phyloP scores from a whole-genome alignment of 2,797 vertebrate genomes.

The Cercopithecus hamlyni region DNA sequence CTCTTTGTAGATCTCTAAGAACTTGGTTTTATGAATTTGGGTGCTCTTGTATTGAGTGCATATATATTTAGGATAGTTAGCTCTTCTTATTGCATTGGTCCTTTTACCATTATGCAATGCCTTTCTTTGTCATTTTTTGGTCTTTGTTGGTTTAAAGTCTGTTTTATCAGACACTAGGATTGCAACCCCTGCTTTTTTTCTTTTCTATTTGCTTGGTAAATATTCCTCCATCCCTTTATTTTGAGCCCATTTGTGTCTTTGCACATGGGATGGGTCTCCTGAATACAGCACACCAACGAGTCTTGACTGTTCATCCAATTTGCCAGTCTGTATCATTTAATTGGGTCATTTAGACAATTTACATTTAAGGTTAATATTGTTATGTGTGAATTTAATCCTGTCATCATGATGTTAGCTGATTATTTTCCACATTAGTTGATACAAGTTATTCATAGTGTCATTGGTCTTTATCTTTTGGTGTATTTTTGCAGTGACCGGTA shows the following conservation, averaged over 20 bases:
- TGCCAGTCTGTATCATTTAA: neutral
- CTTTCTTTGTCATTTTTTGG: neutral
- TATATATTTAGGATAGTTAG: neutral
- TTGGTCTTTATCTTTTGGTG: neutral
- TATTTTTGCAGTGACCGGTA: neutral
- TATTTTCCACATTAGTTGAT: neutral
- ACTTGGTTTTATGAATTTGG: neutral
- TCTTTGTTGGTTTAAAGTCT: neutral
- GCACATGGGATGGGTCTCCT: neutral
- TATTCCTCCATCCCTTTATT: neutral
- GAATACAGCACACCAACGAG: neutral
- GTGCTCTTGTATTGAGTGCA: neutral
- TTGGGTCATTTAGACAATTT: neutral
- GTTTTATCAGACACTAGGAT: neutral
- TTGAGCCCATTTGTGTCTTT: neutral
- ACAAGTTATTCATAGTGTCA: neutral
- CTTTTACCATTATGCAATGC: neutral
- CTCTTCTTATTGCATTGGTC: neutral
- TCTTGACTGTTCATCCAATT: neutral
- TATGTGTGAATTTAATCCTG: neutral
- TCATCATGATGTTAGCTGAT: neutral
- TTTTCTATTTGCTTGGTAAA: neutral
- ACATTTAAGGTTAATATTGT: neutral
- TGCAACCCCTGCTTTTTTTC: neutral
- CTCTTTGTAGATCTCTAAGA: neutral